phyloP scores from a whole-genome alignment of 1,140 invertebrate genomes.

The Mercenaria mercenaria region DNA sequence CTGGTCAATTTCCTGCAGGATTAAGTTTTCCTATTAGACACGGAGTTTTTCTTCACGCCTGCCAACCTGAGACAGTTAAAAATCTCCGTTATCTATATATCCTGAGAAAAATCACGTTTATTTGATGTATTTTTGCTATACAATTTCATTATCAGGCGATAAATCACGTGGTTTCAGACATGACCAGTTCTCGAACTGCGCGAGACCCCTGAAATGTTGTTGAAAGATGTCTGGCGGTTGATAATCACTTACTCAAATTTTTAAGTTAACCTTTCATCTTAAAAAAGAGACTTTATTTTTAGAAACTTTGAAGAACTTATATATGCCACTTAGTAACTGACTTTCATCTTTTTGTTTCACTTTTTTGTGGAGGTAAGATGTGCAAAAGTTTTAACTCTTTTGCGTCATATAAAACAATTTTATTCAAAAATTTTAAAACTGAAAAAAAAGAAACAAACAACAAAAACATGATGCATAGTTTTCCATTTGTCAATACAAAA shows the following conservation, averaged over 20 bases:
- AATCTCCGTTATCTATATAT: background rate
- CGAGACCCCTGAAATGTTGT: background rate
- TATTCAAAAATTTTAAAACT: too few species aligned
- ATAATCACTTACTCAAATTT: background rate
- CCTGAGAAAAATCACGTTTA: background rate
- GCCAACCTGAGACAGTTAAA: background rate
- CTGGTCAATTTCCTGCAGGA: background rate
- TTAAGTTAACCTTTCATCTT: background rate
- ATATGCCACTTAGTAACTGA: too few species aligned
- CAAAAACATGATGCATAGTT: too few species aligned
- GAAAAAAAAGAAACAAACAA: too few species aligned
- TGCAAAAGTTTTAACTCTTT: too few species aligned
- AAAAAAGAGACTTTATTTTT: too few species aligned
- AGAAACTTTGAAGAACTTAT: too few species aligned
- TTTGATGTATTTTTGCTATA: constrained; percentile 12
- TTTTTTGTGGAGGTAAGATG: too few species aligned
- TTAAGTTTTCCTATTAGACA: background rate
- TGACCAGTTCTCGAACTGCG: background rate
- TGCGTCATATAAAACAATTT: too few species aligned
- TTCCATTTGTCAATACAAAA: too few species aligned
- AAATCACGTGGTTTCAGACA: background rate
- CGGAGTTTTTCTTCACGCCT: background rate
- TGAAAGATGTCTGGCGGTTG: background rate
- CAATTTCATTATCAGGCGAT: background rate
- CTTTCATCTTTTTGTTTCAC: too few species aligned